Base-by-base conservation (phyloP, 1,140 invertebrate species). In the Leptinotarsa defecta region DNA sequence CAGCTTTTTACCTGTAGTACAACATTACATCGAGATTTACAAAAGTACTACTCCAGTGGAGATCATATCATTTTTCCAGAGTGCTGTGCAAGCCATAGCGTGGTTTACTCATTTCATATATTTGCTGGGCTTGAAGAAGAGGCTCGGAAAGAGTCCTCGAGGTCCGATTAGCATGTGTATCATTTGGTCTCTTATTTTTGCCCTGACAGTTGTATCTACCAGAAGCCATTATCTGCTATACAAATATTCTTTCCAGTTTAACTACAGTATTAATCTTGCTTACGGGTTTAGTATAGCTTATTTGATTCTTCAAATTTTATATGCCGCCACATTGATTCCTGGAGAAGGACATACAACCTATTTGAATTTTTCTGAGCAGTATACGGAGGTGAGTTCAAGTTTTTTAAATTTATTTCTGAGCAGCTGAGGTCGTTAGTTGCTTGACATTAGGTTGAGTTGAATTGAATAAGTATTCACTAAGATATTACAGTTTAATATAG, bases 101-200 rank as follows among this genome's bases (percentile, higher is more conserved):
- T 96, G 94, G 95, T 84, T 93, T 34, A 87, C 94, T 17, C 95
- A 97, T 86, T 89, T 93, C 78, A 88, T 90, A 17, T 96, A 92
- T 84, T 86, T 94, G 48, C 79, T 93, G 74, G 90, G 90, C 20
- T 84, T 96, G 22, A 90, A 91, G 81, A 90, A 86, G 80, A 89
- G 87, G 84, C 87, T 89, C 70, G 89, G 87, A 67, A 86, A 86
- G 63, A 94, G 90, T 86, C 89, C 91, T 73, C 87, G 94, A 72
- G 95, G 95, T 2, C 92, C 94, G 3, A 84, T 91, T 27, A 77
- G 89, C 8, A 87, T 94, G 70, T 86, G 93, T 78, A 84, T 93
- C 13, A 77, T 91, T 27, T 94, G 92, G 90, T 83, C 89, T 57
- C 78, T 91, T 48, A 85, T 90, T 63, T 89, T 91, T n/a, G 86